phyloP scores from a whole-genome alignment of 1,140 invertebrate species.

The Drosophila dunni region DNA sequence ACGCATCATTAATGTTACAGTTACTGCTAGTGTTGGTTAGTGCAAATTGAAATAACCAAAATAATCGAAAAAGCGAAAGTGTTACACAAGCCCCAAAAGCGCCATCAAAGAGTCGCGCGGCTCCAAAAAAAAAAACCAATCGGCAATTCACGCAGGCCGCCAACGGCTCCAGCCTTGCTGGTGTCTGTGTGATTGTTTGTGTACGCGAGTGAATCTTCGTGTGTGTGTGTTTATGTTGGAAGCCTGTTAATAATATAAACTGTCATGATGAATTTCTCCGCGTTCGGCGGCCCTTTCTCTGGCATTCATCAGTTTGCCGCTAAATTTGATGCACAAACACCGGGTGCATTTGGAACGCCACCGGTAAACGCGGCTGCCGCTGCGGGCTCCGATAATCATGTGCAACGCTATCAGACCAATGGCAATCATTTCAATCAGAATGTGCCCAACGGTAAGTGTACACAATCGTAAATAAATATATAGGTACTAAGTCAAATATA shows the following conservation, averaged over 20 bases:
- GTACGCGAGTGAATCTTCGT: conserved; percentile 16
- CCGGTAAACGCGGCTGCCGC: conserved; percentile 72
- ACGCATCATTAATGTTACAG: conserved; percentile 35
- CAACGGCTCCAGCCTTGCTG: conserved; percentile 8
- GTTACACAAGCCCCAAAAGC: conserved; percentile 54
- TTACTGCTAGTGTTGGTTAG: conserved; percentile 48
- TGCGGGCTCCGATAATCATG: conserved; percentile 79
- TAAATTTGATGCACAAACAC: conserved; percentile 84
- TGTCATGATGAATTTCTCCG: conserved; percentile 85
- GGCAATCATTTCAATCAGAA: conserved; percentile 85
- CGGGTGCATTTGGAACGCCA: conserved; percentile 81
- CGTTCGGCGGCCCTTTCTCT: conserved; percentile 84
- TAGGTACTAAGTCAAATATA: conserved; percentile 25
- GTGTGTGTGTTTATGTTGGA: conserved; percentile 31
- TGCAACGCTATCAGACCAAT: conserved; percentile 84
- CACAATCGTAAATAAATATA: conserved; percentile 33
- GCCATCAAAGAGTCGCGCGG: conserved; percentile 20
- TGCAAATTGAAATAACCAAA: conserved; percentile 50
- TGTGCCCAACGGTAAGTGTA: conserved; percentile 83
- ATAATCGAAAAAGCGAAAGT: conserved; percentile 53
- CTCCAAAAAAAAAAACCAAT: conserved; percentile 32
- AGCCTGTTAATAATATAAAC: conserved; percentile 43
- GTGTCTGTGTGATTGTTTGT: conserved; percentile 24
- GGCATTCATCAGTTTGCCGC: conserved; percentile 84
- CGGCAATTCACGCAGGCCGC: conserved; percentile 16